Conservation (phyloP, 2,888 invertebrate species). For the Mythimna vitellina region DNA sequence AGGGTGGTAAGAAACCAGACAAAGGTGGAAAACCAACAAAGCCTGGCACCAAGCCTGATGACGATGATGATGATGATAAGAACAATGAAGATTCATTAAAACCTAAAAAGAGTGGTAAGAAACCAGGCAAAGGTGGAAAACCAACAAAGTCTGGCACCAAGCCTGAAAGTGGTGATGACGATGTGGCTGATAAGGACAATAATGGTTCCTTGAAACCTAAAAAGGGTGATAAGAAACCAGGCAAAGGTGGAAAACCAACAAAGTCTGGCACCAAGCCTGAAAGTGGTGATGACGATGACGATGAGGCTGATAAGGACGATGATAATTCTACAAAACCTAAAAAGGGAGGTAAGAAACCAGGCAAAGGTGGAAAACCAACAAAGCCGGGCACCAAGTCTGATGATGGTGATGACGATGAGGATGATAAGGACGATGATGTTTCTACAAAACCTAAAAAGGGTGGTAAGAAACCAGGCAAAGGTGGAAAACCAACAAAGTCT, state of each 20-base stretch:
- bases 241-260: neutral
- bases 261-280: too few relatives aligned
- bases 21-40: neutral
- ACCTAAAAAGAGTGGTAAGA: too few relatives aligned
- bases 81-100: too few relatives aligned
- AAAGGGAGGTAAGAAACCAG: neutral
- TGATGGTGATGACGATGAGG: too few relatives aligned
- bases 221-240: neutral
- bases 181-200: too few relatives aligned
- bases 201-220: too few relatives aligned
- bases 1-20: neutral
- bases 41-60: neutral
- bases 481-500: too few relatives aligned
- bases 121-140: neutral
- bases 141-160: neutral
- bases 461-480: too few relatives aligned
- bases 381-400: too few relatives aligned
- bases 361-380: neutral
- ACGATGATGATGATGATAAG: neutral
- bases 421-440: too few relatives aligned
- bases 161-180: neutral
- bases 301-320: neutral
- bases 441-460: too few relatives aligned
- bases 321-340: too few relatives aligned
- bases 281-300: neutral